Conservation (phyloP, 2,113 vertebrate species). For the Coptodon rendalli region DNA sequence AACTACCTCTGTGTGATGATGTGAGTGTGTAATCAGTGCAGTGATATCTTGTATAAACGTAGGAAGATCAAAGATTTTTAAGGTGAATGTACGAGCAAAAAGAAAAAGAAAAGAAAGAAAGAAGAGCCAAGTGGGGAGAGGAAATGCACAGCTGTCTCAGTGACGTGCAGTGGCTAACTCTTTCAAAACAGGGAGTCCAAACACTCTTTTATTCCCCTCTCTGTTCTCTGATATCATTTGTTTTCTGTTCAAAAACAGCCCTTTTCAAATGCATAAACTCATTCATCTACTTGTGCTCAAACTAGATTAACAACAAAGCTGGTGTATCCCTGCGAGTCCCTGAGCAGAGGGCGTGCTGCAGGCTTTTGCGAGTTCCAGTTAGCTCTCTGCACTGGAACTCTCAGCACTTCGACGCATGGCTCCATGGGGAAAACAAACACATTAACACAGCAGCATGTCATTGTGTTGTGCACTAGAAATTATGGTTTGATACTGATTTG, state of each 20-base stretch:
- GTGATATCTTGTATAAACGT: neutral
- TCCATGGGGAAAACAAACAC: neutral
- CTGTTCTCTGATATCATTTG: neutral
- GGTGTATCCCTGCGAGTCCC: neutral
- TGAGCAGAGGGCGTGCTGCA: neutral
- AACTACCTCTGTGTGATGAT: neutral
- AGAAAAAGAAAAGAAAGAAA: neutral
- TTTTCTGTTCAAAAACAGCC: neutral
- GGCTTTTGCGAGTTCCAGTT: neutral
- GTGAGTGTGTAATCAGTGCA: neutral
- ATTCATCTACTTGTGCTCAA: neutral
- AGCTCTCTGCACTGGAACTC: neutral
- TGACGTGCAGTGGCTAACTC: neutral
- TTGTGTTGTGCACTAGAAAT: neutral
- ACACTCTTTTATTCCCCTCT: neutral
- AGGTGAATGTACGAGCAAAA: neutral
- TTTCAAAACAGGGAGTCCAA: neutral
- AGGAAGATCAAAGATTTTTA: neutral
- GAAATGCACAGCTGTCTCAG: neutral
- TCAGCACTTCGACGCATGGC: neutral
- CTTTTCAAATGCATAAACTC: neutral
- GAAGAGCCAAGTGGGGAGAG: neutral
- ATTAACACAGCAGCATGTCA: neutral
- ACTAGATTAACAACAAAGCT: slow-evolving; percentile 27
- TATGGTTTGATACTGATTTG: neutral